Evolutionary conservation across 2,797 vertebrate species (phyloP), one percentile per base, ranked within the genome.

Genomic region (Sebastes itinus): DNA sequence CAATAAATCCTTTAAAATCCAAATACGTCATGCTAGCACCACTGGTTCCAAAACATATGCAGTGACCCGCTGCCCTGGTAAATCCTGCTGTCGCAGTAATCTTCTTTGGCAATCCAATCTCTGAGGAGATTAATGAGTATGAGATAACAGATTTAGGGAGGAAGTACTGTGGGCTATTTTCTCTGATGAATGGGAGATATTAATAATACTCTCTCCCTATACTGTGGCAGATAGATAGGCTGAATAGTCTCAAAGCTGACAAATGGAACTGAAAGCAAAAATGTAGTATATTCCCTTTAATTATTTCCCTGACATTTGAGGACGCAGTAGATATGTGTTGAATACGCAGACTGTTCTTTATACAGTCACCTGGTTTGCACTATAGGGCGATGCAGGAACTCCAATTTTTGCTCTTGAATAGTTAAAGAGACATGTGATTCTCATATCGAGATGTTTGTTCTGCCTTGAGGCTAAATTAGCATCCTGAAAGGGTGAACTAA

Each of bases 31-130:
- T 54, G 3, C 7, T 32, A 22, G 30, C 5, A 2, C 55, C 58
- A 14, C 54, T 46, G 59, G 3, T 62, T 77, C 52, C 14, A 72
- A 71, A 72, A 75, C 60, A 69, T 72, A 59, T 23, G 82, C 59
- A 71, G 64, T 82, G 77, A 88, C 84, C 83, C 3, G 54, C 69
- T 86, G 87, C 60, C 61, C 72, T 73, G 64, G 32, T 78, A 89
- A 89, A 85, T 83, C 84, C 83, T 77, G 64, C 77, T 77, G 82
- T 69, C 69, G 80, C 76, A 68, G 68, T 92, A 92, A 93, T 92
- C 91, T 89, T 46, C 81, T 86, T 88, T 76, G 18, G 25, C 80
- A 76, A 84, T 91, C 69, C 81, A 81, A 70, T 89, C 84, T 84
- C 78, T 63, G 10, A 59, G 66, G 84, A 79, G 85, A 84, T 91